These are phyloP conservation scores for Pseudococcus longispinus DNA, from an alignment of 2,888 invertebrate species.

Conservation along the genomic window DNA sequence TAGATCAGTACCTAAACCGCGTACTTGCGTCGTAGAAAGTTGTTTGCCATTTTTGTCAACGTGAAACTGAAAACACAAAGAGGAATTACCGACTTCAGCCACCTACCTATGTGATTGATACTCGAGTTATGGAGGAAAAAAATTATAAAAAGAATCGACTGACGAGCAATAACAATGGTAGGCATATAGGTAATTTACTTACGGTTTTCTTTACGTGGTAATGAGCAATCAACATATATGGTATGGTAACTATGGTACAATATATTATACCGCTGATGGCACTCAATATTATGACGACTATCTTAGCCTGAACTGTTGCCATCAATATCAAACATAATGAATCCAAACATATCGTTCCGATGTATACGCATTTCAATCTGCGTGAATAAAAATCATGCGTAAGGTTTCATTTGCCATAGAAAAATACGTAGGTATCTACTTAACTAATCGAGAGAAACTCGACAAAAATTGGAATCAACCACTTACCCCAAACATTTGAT, in stretches of 20 bases:
- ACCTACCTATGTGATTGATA: neutral
- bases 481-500: constrained; percentile 72
- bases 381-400: no score
- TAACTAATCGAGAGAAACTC: neutral
- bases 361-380: constrained; percentile 87
- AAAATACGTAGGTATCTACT: no score
- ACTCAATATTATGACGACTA: constrained; percentile 87
- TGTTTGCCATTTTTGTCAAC: constrained; percentile 67
- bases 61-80: constrained; percentile 68
- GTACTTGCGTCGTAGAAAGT: constrained; percentile 68
- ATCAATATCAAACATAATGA: constrained; percentile 87
- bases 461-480: neutral
- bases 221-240: constrained; percentile 90
- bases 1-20: constrained; percentile 93
- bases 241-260: constrained; percentile 96
- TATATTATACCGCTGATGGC: constrained; percentile 97
- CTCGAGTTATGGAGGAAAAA: neutral
- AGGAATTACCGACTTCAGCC: neutral
- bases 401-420: no score
- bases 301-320: constrained; percentile 77
- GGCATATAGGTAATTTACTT: constrained; percentile 62
- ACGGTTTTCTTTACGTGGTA: constrained; percentile 92
- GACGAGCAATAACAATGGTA: neutral
- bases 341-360: constrained; percentile 87
- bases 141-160: neutral